A percentile compares a stretch with the other conserved stretches of the same genome.
These are phyloP conservation scores for Stratiomys singularior DNA, from an alignment of 2,888 invertebrate species.

Conservation along the genomic window DNA sequence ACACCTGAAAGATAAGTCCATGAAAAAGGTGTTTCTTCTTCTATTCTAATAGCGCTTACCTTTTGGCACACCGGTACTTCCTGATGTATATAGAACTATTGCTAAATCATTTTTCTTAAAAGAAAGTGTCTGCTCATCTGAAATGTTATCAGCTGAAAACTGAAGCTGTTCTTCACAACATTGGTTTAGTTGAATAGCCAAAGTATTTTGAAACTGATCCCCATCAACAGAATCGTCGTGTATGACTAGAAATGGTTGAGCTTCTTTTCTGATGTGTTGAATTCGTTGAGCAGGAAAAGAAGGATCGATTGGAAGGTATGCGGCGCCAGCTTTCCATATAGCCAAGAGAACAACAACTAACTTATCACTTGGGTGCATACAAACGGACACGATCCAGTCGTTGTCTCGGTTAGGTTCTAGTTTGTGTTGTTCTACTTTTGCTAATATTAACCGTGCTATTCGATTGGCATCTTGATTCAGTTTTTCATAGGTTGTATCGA, in stretches of 20 bases:
- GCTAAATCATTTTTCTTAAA: conserved; percentile 69
- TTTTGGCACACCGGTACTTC: conserved; percentile 90
- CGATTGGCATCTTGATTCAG: conserved; percentile 66
- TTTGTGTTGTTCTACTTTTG: conserved; percentile 49
- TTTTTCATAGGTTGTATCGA: conserved; percentile 61
- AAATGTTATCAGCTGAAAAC: conserved; percentile 58
- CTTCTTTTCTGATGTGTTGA: conserved; percentile 79
- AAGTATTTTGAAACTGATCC: conserved; percentile 57
- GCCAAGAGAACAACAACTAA: conserved; percentile 76
- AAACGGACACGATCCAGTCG: conserved; percentile 80
- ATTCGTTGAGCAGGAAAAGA: conserved; percentile 77
- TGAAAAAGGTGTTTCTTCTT: background rate
- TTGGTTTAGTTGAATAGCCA: conserved; percentile 57
- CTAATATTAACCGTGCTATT: conserved; percentile 61
- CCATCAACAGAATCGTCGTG: conserved; percentile 69
- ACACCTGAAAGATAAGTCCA: conserved; percentile 71
- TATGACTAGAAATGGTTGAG: conserved; percentile 73
- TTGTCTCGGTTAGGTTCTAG: conserved; percentile 71
- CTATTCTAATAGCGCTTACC: conserved; percentile 67
- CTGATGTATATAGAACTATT: conserved; percentile 85
- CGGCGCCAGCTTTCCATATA: conserved; percentile 83
- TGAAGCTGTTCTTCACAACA: conserved; percentile 59
- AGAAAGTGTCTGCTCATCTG: conserved; percentile 64
- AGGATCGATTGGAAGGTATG: conserved; percentile 85
- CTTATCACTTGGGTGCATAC: conserved; percentile 80